Base-by-base conservation (phyloP, 2,888 invertebrate genomes). In the Apomyelois bistriatella region DNA sequence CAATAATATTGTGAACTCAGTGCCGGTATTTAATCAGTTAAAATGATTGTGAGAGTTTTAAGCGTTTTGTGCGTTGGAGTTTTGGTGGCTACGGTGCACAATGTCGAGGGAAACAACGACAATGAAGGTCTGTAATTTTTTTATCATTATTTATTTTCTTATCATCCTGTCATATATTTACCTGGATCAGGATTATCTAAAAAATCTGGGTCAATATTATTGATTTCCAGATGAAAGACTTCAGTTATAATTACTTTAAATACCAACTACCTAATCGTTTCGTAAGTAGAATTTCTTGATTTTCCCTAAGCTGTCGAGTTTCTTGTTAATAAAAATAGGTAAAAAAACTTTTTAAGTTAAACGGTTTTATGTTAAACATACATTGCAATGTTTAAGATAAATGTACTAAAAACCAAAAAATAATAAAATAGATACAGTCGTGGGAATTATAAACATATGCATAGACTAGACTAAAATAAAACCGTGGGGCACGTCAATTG, bases 21-120 rank as follows among this genome's bases (percentile, higher is more conserved):
- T 85, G 83, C 68, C 68, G 72, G 67, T 72, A 72, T 77, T 72
- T 73, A 69, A 83, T 74, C 76, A 74, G 76, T 83, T 80, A 89
- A 76, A 84, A 90, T 90, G 90, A 90, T 90, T 88, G 90, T 90
- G 89, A 89, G 90, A 85, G 89, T 82, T 74, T 77, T 85, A 76
- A 83, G 79, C 88, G 72, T 89, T 77, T 70, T 88, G 82, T 90
- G 84, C 81, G 72, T 88, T 74, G 90, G 85, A 80, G 80, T 86
- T 82, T 82, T 89, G 82, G 81, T 77, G 78, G 82, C 85, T 80
- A 78, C 84, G 77, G 85, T 85, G 72, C 82, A 75, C 74, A 79
- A 78, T 73, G 82, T 78, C 63, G 81, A 82, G 59, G 79, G 82
- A 83, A 90, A 88, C 83, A 82, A 82, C 88, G 87, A 86, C 82